Conservation (phyloP, 23 tunicate genomes). For the Clavelina lepadiformis region DNA sequence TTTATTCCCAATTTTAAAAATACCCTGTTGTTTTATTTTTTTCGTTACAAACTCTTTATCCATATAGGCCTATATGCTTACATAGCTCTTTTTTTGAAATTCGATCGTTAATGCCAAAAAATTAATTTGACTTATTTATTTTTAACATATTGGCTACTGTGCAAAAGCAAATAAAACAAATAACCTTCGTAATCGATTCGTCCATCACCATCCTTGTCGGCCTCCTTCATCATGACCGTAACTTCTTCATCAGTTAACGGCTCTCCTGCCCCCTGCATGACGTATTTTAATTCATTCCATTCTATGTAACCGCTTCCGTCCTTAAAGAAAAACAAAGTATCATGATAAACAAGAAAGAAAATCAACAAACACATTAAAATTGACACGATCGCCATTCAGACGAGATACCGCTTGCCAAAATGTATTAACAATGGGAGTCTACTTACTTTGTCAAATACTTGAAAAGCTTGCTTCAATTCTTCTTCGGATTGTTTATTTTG, state of each 20-base stretch:
- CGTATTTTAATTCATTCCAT: conserved; percentile 64
- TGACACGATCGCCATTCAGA: too few species aligned
- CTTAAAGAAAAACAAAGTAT: conserved; percentile 8
- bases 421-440: too few species aligned
- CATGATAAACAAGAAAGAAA: background rate
- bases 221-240: conserved; percentile 57
- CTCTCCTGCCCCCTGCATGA: conserved; percentile 85
- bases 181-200: conserved; percentile 77
- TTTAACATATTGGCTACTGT: too few species aligned
- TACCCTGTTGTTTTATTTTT: too few species aligned
- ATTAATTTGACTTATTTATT: too few species aligned
- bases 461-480: conserved; percentile 57
- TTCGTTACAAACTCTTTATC: too few species aligned
- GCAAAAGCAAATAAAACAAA: background rate
- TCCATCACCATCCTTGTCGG: conserved; percentile 92
- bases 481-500: conserved; percentile 50
- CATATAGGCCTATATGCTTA: too few species aligned
- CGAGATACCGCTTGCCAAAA: too few species aligned
- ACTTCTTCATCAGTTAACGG: conserved; percentile 54
- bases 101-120: too few species aligned
- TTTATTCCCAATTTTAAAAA: too few species aligned
- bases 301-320: conserved; percentile 82
- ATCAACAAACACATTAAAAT: background rate
- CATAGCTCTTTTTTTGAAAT: too few species aligned
- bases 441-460: conserved; percentile 62